phyloP scores from a whole-genome alignment of 23 tunicate genomes.

The Trididemnum nubilum region DNA sequence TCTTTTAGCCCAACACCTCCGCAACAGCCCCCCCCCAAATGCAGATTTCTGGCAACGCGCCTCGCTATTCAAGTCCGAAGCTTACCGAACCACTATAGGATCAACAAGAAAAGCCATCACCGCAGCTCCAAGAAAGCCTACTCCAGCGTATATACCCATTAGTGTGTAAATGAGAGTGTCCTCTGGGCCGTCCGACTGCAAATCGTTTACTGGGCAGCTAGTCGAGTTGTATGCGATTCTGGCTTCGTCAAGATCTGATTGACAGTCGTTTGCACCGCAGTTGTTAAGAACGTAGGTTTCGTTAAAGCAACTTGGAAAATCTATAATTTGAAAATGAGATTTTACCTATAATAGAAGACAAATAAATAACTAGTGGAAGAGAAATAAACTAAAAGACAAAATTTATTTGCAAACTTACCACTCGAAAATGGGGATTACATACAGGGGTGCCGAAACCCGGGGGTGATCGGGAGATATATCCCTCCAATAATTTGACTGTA shows the following conservation, averaged over 20 bases:
- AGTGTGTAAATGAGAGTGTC: constrained; percentile 56
- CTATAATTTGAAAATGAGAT: constrained; percentile 30
- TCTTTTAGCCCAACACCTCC: too few relatives aligned
- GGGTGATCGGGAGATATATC: too few relatives aligned
- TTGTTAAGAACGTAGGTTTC: constrained; percentile 38
- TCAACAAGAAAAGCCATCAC: constrained; percentile 71
- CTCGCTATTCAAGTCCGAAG: too few relatives aligned
- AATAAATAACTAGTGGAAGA: too few relatives aligned
- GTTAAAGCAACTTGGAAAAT: constrained; percentile 61
- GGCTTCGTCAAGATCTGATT: constrained; percentile 32
- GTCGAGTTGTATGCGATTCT: constrained; percentile 29
- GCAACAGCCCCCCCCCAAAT: too few relatives aligned
- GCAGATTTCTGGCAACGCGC: too few relatives aligned
- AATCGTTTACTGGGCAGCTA: constrained; percentile 21
- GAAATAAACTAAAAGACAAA: too few relatives aligned
- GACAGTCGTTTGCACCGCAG: constrained; percentile 89
- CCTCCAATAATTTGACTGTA: too few relatives aligned
- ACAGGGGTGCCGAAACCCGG: too few relatives aligned
- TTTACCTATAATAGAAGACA: too few relatives aligned
- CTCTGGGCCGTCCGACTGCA: not conserved
- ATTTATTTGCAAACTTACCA: too few relatives aligned
- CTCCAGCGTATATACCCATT: constrained; percentile 93
- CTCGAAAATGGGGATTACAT: too few relatives aligned
- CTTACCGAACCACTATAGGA: constrained; percentile 58
- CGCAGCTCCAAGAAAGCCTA: constrained; percentile 65